Evolutionary conservation across 2,888 invertebrate genomes (phyloP).

Genomic region (Siphonodentalium dalli): DNA sequence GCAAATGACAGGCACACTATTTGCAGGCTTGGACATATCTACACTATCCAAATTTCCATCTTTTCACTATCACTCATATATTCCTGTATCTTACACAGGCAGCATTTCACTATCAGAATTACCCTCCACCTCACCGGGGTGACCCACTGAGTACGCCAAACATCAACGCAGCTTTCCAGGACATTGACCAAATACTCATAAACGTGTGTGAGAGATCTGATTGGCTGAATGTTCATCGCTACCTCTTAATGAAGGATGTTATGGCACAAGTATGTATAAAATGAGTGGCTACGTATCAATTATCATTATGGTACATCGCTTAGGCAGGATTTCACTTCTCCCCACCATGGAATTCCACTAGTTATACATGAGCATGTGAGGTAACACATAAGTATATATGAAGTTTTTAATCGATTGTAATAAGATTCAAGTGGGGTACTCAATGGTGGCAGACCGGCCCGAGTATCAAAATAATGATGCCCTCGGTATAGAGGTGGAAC

Average conservation of each 20-base stretch:
- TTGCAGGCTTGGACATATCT: too few species aligned
- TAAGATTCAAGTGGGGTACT: too few species aligned
- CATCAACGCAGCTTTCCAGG: conserved; percentile 31
- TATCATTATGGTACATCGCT: not conserved
- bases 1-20: too few species aligned
- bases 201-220: conserved; percentile 38
- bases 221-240: conserved; percentile 50
- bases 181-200: conserved; percentile 40
- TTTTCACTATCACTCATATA: too few species aligned
- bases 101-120: conserved; percentile 58
- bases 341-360: too few species aligned
- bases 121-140: conserved; percentile 46
- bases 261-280: conserved; percentile 43
- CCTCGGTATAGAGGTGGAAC: too few species aligned
- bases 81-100: conserved; percentile 35
- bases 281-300: not conserved
- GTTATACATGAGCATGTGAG: too few species aligned
- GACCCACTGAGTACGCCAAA: conserved; percentile 51
- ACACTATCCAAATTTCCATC: too few species aligned
- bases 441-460: too few species aligned
- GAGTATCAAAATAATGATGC: too few species aligned
- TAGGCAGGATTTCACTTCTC: not conserved
- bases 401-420: too few species aligned
- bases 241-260: conserved; percentile 46
- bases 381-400: too few species aligned